Conservation (phyloP, 2,888 invertebrate species). For the Girardia tigrina region DNA sequence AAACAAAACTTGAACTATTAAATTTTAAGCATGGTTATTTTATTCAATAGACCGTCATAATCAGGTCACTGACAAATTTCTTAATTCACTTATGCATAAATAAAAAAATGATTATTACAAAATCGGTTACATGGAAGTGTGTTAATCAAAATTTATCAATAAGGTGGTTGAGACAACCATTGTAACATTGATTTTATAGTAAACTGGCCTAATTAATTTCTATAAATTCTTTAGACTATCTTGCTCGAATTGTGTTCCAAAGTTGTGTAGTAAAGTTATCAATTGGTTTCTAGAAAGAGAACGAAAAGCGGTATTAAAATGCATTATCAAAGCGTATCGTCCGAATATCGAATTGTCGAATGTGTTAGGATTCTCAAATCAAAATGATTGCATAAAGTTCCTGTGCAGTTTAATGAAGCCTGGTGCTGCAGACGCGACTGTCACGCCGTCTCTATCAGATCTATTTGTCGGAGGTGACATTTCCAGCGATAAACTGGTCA, state of each 20-base stretch:
- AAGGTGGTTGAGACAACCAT: too few species aligned
- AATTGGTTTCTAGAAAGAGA: constrained; percentile 95
- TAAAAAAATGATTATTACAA: too few species aligned
- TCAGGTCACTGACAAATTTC: too few species aligned
- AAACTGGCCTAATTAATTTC: too few species aligned
- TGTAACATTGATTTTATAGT: too few species aligned
- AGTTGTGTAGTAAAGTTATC: constrained; percentile 88
- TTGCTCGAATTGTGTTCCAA: constrained; percentile 62
- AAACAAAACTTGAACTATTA: too few species aligned
- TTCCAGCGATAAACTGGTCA: not conserved
- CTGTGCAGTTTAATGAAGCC: not conserved
- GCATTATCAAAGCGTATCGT: constrained; percentile 78
- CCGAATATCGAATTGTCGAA: not conserved
- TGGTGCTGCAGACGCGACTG: too few species aligned
- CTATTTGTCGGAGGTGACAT: not conserved
- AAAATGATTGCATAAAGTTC: not conserved
- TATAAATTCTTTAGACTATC: constrained; percentile 82
- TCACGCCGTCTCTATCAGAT: not conserved
- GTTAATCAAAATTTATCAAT: too few species aligned
- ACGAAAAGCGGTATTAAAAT: constrained; percentile 74
- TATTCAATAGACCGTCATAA: too few species aligned
- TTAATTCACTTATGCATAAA: too few species aligned
- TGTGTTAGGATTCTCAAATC: not conserved
- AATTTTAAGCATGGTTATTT: too few species aligned
- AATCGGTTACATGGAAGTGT: too few species aligned